These are phyloP conservation scores for Psittacula cyanocephala DNA, from an alignment of 2,113 vertebrate species.

Conservation along the genomic window DNA sequence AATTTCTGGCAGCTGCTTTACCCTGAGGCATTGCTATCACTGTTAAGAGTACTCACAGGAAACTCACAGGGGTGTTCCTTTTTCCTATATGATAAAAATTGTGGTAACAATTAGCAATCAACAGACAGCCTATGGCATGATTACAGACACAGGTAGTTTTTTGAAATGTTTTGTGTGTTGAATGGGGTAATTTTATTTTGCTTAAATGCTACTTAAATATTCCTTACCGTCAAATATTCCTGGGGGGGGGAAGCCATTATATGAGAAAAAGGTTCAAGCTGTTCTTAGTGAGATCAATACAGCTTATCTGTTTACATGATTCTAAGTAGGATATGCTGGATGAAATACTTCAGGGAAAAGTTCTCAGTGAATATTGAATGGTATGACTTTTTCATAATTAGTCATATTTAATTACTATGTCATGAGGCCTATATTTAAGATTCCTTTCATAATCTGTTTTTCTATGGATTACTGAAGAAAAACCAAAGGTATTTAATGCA, in stretches of 20 bases:
- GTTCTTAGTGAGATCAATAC: not conserved
- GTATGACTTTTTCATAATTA: not conserved
- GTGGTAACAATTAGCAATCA: not conserved
- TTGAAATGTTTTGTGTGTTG: not conserved
- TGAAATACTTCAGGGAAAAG: not conserved
- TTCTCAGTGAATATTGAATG: not conserved
- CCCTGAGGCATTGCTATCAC: not conserved
- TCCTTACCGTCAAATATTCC: not conserved
- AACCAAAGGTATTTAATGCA: not conserved
- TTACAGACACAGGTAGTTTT: not conserved
- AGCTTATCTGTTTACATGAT: not conserved
- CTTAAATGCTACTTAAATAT: not conserved
- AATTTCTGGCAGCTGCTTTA: not conserved
- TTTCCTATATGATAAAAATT: not conserved
- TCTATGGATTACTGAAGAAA: not conserved
- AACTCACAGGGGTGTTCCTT: not conserved
- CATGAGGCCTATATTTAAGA: not conserved
- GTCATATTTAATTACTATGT: conserved; percentile 3
- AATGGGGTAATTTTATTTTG: not conserved
- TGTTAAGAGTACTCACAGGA: not conserved
- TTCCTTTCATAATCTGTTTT: not conserved
- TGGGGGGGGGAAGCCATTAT: not conserved
- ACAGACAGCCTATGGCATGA: not conserved
- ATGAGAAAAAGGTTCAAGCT: not conserved
- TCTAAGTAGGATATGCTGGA: not conserved